phyloP scores from a whole-genome alignment of 1,140 invertebrate genomes.

The Cherax destructor region DNA sequence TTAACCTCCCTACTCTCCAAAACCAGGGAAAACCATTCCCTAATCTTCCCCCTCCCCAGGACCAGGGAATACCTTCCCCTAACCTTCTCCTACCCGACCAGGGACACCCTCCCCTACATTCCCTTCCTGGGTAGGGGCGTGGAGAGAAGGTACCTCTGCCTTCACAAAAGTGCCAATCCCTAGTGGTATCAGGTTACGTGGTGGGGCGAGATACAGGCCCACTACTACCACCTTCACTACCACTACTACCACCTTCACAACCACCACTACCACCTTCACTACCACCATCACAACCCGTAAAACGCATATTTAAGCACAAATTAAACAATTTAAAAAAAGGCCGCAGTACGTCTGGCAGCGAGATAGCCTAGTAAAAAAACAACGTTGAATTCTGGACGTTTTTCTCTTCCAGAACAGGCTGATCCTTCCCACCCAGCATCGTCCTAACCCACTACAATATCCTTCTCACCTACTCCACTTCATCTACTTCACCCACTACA shows the following conservation, averaged over 20 bases:
- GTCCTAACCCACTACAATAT: no score
- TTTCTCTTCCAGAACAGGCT: no score
- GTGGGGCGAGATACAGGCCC: conserved; percentile 45
- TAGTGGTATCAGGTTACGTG: conserved; percentile 39
- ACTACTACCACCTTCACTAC: not conserved
- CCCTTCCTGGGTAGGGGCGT: not conserved
- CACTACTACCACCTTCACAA: not conserved
- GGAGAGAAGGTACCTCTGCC: conserved; percentile 28
- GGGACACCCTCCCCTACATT: not conserved
- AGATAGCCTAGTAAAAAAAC: no score
- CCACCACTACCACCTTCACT: not conserved
- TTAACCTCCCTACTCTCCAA: not conserved
- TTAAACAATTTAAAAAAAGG: no score
- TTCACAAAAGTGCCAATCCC: conserved; percentile 63
- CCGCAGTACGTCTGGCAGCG: no score
- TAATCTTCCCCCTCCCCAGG: not conserved
- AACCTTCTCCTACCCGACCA: not conserved
- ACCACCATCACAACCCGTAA: not conserved
- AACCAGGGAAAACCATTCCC: not conserved
- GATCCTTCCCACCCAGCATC: no score
- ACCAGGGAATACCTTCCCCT: not conserved
- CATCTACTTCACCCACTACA: not conserved
- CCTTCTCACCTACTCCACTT: not conserved
- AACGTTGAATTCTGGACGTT: no score
- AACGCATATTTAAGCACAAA: no score